Base-by-base conservation (phyloP, 2,113 vertebrate species). In the Tretioscincus oriximinensis region DNA sequence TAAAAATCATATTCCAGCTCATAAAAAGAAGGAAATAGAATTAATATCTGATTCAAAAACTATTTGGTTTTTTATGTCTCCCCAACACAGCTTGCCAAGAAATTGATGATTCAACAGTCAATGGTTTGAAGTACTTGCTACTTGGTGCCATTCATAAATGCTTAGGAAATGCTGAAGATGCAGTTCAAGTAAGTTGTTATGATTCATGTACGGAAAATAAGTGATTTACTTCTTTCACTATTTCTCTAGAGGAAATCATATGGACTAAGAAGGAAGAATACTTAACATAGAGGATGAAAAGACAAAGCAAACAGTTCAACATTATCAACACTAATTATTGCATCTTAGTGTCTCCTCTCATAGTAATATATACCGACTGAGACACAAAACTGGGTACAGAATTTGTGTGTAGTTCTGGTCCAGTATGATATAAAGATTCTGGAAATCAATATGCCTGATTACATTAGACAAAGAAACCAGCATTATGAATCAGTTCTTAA, bases 111-210 rank as follows among this genome's bases (percentile, higher is more conserved):
- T 85, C 95, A 63, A 94, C 95, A 0, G 96, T 96, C 83, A 78
- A 93, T 83, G 98, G 97, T 86, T 90, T 99, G 87, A 98, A 96
- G 92, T 95, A 98, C 90, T 95, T 99, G 85, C 97, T 99, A 64
- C 97, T 99, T 29, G 98, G 98, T 91, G 95, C 98, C 93, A 97
- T 99, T 93, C 97, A 99, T 91, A 99, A 99, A 94, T 98, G 97
- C 92, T 95, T 98, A 47, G 98, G 98, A 86, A 99, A 99, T 90
- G 94, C 95, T 77, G 97, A 98, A 92, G 98, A 98, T 91, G 97
- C 97, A 83, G 76, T 97, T 88, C 97, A 98, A 96, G 98, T 98
- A 92, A 88, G 49, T 77, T n/a, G 16, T 26, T 54, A 21, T 18
- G 54, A 58, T 58, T 58, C 54, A 54, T 64, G n/a, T 86, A 68